Conservation (phyloP, 2,888 invertebrate genomes). For the Volucella bombylans region DNA sequence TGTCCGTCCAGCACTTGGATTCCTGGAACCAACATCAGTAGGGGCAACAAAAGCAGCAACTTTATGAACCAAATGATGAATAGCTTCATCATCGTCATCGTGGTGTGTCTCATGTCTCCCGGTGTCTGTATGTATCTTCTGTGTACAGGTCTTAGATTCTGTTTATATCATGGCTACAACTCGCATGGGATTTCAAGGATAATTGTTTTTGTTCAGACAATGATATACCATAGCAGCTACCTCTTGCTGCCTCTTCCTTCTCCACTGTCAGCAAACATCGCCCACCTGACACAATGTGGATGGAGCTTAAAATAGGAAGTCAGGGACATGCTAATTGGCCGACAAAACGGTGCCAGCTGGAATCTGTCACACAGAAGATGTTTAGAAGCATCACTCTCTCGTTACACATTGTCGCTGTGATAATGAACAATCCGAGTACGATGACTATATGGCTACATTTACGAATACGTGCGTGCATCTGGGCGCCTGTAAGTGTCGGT, state of each 20-base stretch:
- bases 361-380: slow-evolving; percentile 70
- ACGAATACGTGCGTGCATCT: slow-evolving; percentile 11
- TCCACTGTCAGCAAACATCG: background rate
- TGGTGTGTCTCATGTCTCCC: background rate
- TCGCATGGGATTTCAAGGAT: slow-evolving; percentile 69
- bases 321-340: slow-evolving; percentile 73
- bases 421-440: slow-evolving; percentile 41
- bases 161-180: slow-evolving; percentile 5
- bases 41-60: slow-evolving; percentile 47
- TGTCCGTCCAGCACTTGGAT: background rate
- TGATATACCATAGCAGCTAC: slow-evolving; percentile 42
- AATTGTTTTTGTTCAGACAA: slow-evolving; percentile 70
- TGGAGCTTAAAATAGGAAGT: slow-evolving; percentile 68
- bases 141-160: slow-evolving; percentile 11
- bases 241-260: background rate
- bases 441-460: background rate
- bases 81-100: slow-evolving; percentile 51
- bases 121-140: slow-evolving; percentile 5
- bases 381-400: slow-evolving; percentile 63
- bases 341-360: slow-evolving; percentile 69
- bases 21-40: background rate
- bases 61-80: slow-evolving; percentile 72
- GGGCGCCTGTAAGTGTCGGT: slow-evolving; percentile 33
- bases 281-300: slow-evolving; percentile 39
- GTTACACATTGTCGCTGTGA: slow-evolving; percentile 56